Evolutionary conservation across 30 jellyfish, hydroid and myxozoan species (phyloP).

Genomic region (Chironex yamaguchii): DNA sequence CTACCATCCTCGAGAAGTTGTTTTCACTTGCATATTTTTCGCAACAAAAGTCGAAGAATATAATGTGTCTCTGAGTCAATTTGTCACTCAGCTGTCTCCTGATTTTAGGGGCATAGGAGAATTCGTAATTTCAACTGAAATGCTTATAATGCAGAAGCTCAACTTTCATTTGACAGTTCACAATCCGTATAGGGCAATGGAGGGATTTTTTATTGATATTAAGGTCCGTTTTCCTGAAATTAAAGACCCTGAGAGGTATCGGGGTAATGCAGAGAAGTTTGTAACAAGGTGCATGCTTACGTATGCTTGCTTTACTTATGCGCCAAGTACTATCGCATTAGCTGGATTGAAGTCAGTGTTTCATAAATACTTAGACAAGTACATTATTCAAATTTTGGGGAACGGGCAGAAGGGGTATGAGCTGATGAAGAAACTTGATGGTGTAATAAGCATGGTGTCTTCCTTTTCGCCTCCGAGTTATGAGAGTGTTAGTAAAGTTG

Average conservation of each 20-base stretch:
- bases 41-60: slow-evolving; percentile 98
- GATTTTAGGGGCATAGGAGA: slow-evolving; percentile 48
- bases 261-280: slow-evolving; percentile 82
- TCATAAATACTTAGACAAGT: slow-evolving; percentile 50
- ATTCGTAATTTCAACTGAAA: slow-evolving; percentile 83
- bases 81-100: slow-evolving; percentile 84
- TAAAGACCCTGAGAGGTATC: slow-evolving; percentile 68
- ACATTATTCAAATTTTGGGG: slow-evolving; percentile 40
- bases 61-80: slow-evolving; percentile 91
- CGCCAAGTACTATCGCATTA: slow-evolving; percentile 91
- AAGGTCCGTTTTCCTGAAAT: slow-evolving; percentile 62
- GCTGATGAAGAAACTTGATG: slow-evolving; percentile 50
- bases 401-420: slow-evolving; percentile 21
- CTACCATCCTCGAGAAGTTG: slow-evolving; percentile 93
- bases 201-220: slow-evolving; percentile 88
- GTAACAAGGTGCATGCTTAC: slow-evolving; percentile 75
- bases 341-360: slow-evolving; percentile 77
- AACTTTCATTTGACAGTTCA: slow-evolving; percentile 92
- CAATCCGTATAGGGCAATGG: slow-evolving; percentile 88
- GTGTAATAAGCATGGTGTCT: slow-evolving; percentile 55
- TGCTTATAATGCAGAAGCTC: slow-evolving; percentile 83
- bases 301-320: slow-evolving; percentile 66
- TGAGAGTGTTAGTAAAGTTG: slow-evolving; percentile 42
- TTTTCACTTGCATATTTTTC: slow-evolving; percentile 73
- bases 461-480: slow-evolving; percentile 66